Evolutionary conservation across 2,888 invertebrate species (phyloP).

Genomic region (Chaetogeoica ovagalla): DNA sequence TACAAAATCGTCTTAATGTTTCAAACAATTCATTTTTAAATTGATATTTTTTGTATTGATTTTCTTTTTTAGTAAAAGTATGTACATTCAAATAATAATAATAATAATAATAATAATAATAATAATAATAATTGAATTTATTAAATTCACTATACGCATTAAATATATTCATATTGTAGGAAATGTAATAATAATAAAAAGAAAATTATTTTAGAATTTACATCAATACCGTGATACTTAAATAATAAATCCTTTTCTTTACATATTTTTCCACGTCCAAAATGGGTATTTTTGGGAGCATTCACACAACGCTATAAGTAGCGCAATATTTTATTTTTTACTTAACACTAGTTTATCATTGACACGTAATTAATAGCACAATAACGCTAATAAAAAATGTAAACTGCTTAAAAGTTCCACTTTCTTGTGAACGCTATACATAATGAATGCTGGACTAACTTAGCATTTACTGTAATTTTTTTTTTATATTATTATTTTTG

Average conservation of each 20-base stretch:
- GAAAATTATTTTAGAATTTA: not conserved
- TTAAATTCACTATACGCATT: not conserved
- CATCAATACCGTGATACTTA: not conserved
- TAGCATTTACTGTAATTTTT: conserved; percentile 50
- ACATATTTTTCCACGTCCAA: conserved; percentile 41
- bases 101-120: no score
- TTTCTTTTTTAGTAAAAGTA: no score
- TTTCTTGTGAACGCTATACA: conserved; percentile 51
- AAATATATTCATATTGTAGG: not conserved
- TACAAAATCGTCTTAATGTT: no score
- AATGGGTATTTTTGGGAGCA: conserved; percentile 38
- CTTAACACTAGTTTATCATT: conserved; percentile 52
- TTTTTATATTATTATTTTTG: conserved; percentile 29
- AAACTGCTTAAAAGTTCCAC: conserved; percentile 51
- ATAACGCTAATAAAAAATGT: conserved; percentile 52
- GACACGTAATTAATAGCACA: conserved; percentile 53
- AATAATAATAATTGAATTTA: no score
- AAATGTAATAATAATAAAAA: not conserved
- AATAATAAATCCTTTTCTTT: conserved; percentile 39
- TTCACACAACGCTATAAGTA: conserved; percentile 52
- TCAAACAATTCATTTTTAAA: not conserved
- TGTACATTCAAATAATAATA: no score
- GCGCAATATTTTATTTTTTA: conserved; percentile 52
- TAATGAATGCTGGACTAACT: conserved; percentile 53
- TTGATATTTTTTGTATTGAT: not conserved